These are phyloP conservation scores for Ennomos fuscantarius DNA, from an alignment of 2,888 invertebrate species.

Conservation along the genomic window DNA sequence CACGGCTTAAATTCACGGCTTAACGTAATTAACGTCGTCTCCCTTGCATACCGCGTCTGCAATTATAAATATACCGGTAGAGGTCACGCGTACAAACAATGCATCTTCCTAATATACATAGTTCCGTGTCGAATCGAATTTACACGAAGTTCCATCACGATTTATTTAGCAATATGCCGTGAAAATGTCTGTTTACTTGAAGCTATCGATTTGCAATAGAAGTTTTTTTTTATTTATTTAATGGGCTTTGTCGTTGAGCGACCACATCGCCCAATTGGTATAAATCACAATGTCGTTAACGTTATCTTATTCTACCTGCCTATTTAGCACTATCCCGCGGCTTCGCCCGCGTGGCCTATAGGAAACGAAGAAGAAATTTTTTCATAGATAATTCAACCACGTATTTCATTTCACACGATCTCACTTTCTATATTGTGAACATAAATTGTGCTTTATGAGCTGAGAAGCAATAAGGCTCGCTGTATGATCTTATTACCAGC, in stretches of 20 bases:
- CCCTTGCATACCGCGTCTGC: slow-evolving; percentile 1
- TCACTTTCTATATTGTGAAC: slow-evolving; percentile 23
- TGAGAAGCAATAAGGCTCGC: slow-evolving; percentile 15
- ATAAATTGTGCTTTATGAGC: slow-evolving; percentile 16
- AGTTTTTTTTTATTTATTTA: too few species aligned
- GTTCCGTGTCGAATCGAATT: slow-evolving; percentile 22
- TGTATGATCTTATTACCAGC: neutral
- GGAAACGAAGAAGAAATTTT: too few species aligned
- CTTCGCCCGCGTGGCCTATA: too few species aligned
- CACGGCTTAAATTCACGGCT: slow-evolving; percentile 1
- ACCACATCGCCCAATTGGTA: too few species aligned
- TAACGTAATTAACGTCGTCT: slow-evolving; percentile 12
- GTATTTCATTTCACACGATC: slow-evolving; percentile 22
- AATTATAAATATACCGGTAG: slow-evolving; percentile 12
- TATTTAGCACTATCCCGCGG: too few species aligned
- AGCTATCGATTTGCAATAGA: neutral
- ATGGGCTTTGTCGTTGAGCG: too few species aligned
- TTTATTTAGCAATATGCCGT: slow-evolving; percentile 24
- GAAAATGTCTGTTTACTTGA: slow-evolving; percentile 8
- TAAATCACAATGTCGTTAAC: too few species aligned
- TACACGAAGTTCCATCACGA: slow-evolving; percentile 25
- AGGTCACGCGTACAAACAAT: slow-evolving; percentile 26
- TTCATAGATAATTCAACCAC: too few species aligned
- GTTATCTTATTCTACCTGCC: too few species aligned
- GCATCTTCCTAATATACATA: slow-evolving; percentile 15